phyloP scores from a whole-genome alignment of 2,888 invertebrate genomes.

The Boloria selene region DNA sequence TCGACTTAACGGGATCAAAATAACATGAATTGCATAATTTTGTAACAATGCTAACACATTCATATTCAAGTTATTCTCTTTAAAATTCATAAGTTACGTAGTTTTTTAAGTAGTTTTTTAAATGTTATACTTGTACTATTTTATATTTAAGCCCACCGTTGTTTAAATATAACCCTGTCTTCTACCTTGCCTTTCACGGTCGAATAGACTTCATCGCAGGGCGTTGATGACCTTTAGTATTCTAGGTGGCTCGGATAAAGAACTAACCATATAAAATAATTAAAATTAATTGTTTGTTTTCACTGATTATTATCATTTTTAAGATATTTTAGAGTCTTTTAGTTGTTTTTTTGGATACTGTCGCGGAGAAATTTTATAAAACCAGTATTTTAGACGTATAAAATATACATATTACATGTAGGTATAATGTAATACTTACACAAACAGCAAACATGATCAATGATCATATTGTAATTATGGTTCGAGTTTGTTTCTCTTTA shows the following conservation, averaged over 20 bases:
- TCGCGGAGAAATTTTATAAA: too few species aligned
- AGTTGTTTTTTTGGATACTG: too few species aligned
- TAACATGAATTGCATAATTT: not conserved
- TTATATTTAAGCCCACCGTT: not conserved
- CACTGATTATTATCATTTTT: not conserved
- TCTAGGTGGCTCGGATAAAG: conserved; percentile 16
- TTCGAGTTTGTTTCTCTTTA: too few species aligned
- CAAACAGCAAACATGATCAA: too few species aligned
- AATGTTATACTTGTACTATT: not conserved
- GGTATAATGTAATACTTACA: too few species aligned
- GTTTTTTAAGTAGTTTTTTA: too few species aligned
- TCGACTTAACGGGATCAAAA: conserved; percentile 10
- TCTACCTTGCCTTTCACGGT: conserved; percentile 22
- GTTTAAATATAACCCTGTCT: conserved; percentile 12
- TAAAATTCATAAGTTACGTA: not conserved
- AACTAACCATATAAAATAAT: conserved; percentile 18
- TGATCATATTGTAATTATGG: too few species aligned
- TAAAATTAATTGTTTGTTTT: conserved; percentile 3
- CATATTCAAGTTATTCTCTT: not conserved
- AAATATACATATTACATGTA: too few species aligned
- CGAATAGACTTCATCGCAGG: conserved; percentile 10
- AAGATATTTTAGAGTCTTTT: not conserved
- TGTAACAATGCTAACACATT: not conserved
- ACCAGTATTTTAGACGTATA: too few species aligned
- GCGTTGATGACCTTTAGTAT: conserved; percentile 29